These are phyloP conservation scores for Manis crassicaudata DNA, from an alignment of 2,797 vertebrate genomes.

Conservation along the genomic window DNA sequence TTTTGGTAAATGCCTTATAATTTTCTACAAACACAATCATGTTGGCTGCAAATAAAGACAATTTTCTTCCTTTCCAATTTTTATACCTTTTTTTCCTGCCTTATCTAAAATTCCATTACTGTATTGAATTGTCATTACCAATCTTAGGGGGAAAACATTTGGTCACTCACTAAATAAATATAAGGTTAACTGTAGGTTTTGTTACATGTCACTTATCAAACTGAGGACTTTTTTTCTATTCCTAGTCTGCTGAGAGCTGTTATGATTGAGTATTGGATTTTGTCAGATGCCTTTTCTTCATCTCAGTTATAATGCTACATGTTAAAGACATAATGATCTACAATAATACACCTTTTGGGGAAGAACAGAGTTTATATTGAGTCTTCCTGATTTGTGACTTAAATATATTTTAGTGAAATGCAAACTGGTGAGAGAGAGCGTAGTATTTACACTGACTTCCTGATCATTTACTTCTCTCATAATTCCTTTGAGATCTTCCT, in stretches of 20 bases:
- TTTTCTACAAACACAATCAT: constrained; percentile 15
- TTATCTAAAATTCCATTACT: neutral
- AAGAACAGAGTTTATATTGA: neutral
- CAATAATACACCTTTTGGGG: neutral
- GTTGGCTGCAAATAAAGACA: neutral
- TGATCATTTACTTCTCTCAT: constrained; percentile 10
- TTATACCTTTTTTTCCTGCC: neutral
- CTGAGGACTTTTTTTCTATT: neutral
- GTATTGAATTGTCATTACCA: neutral
- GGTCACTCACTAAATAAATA: constrained; percentile 16
- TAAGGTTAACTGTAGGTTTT: neutral
- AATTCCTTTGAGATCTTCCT: constrained; percentile 36
- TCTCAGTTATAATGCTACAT: neutral
- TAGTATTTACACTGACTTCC: neutral
- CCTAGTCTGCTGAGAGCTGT: neutral
- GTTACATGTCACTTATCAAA: neutral
- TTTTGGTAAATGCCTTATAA: constrained; percentile 11
- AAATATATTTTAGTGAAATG: constrained; percentile 39
- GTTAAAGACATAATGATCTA: constrained; percentile 4
- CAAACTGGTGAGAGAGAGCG: neutral
- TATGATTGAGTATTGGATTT: neutral
- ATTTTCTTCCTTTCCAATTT: constrained; percentile 10
- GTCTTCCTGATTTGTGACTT: constrained; percentile 54
- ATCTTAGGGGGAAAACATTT: neutral
- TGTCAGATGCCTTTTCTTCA: constrained; percentile 1